phyloP scores from a whole-genome alignment of 2,113 vertebrate species.

The Struthidea cinerea region DNA sequence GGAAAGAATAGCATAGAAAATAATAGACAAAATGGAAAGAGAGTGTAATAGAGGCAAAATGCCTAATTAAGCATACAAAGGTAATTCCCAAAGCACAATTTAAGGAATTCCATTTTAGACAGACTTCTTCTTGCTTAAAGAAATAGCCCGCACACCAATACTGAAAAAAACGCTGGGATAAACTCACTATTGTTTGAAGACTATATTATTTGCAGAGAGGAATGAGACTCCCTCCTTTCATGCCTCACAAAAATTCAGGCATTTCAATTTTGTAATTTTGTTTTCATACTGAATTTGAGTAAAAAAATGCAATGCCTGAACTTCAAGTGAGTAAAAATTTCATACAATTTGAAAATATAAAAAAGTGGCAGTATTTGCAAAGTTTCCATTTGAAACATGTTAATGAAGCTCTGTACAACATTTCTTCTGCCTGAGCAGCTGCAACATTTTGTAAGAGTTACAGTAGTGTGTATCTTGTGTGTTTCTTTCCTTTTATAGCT shows the following conservation, averaged over 20 bases:
- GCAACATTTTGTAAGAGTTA: not conserved
- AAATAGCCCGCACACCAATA: not conserved
- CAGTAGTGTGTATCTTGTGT: not conserved
- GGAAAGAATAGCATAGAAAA: not conserved
- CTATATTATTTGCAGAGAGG: not conserved
- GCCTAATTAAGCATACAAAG: not conserved
- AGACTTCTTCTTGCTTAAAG: not conserved
- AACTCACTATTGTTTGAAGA: not conserved
- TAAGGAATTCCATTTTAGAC: not conserved
- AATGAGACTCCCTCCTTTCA: not conserved
- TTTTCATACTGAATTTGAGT: not conserved
- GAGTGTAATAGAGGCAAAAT: not conserved
- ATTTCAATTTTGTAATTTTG: not conserved
- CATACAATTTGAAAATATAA: not conserved
- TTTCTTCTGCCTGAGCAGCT: not conserved
- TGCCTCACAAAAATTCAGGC: not conserved
- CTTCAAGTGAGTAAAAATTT: not conserved
- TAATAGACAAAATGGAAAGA: not conserved
- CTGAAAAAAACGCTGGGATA: not conserved
- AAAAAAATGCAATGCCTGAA: not conserved
- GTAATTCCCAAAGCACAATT: not conserved
- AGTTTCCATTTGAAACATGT: not conserved
- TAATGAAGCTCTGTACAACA: not conserved
- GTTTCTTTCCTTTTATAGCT: not conserved
- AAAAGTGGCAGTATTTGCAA: not conserved